phyloP scores from a whole-genome alignment of 2,888 invertebrate genomes.

The Callosobruchus maculatus region DNA sequence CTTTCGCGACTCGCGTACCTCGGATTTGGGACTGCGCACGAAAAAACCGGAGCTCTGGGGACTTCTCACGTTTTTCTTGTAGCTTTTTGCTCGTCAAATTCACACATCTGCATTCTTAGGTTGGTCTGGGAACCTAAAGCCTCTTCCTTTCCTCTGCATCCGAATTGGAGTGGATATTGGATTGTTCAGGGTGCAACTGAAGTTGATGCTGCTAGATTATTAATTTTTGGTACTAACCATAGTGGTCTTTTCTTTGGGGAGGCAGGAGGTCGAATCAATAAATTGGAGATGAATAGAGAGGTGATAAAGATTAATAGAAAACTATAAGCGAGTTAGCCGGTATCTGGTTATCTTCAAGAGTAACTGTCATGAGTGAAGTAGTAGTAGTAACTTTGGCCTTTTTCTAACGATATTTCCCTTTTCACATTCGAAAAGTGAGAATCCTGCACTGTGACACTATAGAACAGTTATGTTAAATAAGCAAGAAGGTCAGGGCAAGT shows the following conservation, averaged over 20 bases:
- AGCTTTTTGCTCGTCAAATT: constrained; percentile 17
- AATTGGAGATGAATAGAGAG: too few species aligned
- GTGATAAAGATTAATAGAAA: too few species aligned
- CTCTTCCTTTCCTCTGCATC: constrained; percentile 54
- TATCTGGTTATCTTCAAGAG: too few species aligned
- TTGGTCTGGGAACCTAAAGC: constrained; percentile 19
- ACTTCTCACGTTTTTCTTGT: constrained; percentile 26
- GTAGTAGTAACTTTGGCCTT: too few species aligned
- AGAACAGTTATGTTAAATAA: too few species aligned
- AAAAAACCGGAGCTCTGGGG: constrained; percentile 34
- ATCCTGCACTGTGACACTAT: too few species aligned
- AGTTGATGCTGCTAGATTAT: constrained; percentile 26
- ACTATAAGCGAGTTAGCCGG: too few species aligned
- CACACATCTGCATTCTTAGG: constrained; percentile 16
- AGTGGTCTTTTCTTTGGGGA: constrained; percentile 5
- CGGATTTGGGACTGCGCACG: constrained; percentile 49
- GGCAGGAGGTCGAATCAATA: constrained; percentile 14
- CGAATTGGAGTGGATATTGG: constrained; percentile 31
- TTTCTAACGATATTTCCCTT: too few species aligned
- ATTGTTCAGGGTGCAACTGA: constrained; percentile 24
- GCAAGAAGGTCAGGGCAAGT: too few species aligned
- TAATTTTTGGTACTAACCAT: constrained; percentile 9
- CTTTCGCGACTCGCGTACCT: constrained; percentile 39
- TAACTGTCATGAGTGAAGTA: too few species aligned
- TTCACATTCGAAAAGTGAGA: too few species aligned